Evolutionary conservation across 1,140 invertebrate genomes (phyloP), one percentile per base, ranked within the genome.

Genomic region (Tetramorium parvispinum): DNA sequence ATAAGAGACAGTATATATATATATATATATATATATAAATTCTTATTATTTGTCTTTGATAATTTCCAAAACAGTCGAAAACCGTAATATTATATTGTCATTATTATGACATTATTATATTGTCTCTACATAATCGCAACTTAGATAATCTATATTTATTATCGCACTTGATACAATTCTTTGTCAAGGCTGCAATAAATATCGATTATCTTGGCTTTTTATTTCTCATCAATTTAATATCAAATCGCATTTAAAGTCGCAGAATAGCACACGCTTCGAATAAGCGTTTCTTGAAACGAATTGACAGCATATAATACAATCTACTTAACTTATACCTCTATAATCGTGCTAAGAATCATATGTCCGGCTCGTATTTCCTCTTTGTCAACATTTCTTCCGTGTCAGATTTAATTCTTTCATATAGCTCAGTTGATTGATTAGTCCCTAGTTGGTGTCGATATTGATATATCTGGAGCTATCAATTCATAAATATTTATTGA

Each of bases 331-430:
- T 66, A 78, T 40, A 40, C 11, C 63, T 66, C 27, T 79, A 24
- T 65, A 66, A 79, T 66, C 76, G n/a, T 18, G 2, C 18, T 37
- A 40, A 79, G 76, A 51, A 79, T 79, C 46, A 18, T 78, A 65
- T 78, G n/a, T 66, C 27, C 32, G 46, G 10, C 13, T 78, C 59
- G 3, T 16, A 24, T 79, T 79, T 79, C 43, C n/a, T 65, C 24
- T 37, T 24, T 43, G 2, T 46, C 55, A 78, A 32, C 32, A 32
- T 32, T 79, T 79, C 43, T 37, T 65, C 24, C n/a, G 46, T 43
- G 0, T 46, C 55, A 78, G 24, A 78, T 57, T 40, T n/a, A 13
- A 18, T 66, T 37, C 37, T 13, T 76, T 27, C 37, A 16, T 8
- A 63, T 10, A 21, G 10, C 10, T 43, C 8, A 21, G 5, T 77